phyloP scores from a whole-genome alignment of 2,888 invertebrate genomes.

The Malthinus seriepunctatus region DNA sequence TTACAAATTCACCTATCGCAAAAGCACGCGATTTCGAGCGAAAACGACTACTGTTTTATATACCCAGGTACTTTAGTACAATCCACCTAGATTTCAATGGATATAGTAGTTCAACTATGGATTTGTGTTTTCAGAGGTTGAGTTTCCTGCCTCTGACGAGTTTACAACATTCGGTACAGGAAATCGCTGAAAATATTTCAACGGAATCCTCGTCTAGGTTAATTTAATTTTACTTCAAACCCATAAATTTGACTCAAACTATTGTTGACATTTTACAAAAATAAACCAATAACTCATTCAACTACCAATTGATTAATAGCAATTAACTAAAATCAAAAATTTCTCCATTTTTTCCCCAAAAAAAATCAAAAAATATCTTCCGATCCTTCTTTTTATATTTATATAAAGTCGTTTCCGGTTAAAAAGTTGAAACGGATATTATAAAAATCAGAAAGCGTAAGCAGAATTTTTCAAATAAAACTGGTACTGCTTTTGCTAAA shows the following conservation, averaged over 20 bases:
- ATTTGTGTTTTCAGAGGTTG: constrained; percentile 17
- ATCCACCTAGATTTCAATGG: constrained; percentile 17
- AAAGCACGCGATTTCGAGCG: constrained; percentile 12
- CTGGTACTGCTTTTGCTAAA: too few species aligned
- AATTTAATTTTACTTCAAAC: constrained; percentile 15
- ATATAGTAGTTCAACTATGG: constrained; percentile 15
- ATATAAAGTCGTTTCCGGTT: too few species aligned
- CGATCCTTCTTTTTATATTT: too few species aligned
- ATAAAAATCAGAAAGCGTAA: too few species aligned
- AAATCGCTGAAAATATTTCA: constrained; percentile 7
- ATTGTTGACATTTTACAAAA: constrained; percentile 7
- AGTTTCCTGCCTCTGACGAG: constrained; percentile 11
- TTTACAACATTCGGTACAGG: constrained; percentile 6
- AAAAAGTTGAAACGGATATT: too few species aligned
- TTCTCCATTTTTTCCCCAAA: too few species aligned
- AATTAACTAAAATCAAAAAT: too few species aligned
- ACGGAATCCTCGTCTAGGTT: constrained; percentile 8
- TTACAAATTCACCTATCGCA: constrained; percentile 10
- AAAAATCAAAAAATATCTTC: too few species aligned
- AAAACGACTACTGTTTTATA: constrained; percentile 13
- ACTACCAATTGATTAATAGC: too few species aligned
- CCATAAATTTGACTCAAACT: constrained; percentile 10
- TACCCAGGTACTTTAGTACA: constrained; percentile 11
- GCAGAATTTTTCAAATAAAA: too few species aligned
- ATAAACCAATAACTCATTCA: constrained; percentile 1